phyloP scores from a whole-genome alignment of 2,888 invertebrate species.

The Pinctada fucata region DNA sequence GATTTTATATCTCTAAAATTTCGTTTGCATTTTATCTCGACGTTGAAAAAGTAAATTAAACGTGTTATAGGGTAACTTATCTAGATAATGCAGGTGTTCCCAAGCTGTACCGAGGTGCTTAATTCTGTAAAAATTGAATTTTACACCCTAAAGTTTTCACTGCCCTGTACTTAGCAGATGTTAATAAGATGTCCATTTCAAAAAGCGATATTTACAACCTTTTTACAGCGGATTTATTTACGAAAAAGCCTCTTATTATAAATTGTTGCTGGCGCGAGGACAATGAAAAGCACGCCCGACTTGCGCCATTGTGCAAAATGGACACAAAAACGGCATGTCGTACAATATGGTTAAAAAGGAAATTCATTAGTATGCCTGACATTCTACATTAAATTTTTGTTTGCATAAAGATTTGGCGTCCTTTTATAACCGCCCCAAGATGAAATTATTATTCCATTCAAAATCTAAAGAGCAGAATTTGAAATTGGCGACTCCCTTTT shows the following conservation, averaged over 20 bases:
- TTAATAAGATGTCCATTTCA: constrained; percentile 4
- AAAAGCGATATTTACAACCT: not conserved
- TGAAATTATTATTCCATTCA: too few relatives aligned
- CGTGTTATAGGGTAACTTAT: not conserved
- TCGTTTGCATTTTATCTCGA: not conserved
- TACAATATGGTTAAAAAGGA: not conserved
- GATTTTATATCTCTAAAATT: not conserved
- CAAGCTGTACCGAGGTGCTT: not conserved
- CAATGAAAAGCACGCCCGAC: not conserved
- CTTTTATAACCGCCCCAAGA: too few relatives aligned
- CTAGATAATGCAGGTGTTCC: not conserved
- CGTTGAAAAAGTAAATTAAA: not conserved
- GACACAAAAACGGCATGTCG: not conserved
- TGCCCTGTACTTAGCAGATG: not conserved
- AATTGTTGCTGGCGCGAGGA: not conserved
- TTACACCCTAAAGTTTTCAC: not conserved
- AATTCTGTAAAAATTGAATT: not conserved
- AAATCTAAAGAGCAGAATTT: too few relatives aligned
- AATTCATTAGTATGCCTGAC: not conserved
- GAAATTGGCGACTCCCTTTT: too few relatives aligned
- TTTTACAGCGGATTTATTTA: constrained; percentile 3
- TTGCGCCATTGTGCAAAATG: not conserved
- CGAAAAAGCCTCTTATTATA: not conserved
- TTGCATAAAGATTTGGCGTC: not conserved
- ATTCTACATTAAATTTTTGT: not conserved